phyloP scores from a whole-genome alignment of 2,888 invertebrate species.

The Rosalia funebris region DNA sequence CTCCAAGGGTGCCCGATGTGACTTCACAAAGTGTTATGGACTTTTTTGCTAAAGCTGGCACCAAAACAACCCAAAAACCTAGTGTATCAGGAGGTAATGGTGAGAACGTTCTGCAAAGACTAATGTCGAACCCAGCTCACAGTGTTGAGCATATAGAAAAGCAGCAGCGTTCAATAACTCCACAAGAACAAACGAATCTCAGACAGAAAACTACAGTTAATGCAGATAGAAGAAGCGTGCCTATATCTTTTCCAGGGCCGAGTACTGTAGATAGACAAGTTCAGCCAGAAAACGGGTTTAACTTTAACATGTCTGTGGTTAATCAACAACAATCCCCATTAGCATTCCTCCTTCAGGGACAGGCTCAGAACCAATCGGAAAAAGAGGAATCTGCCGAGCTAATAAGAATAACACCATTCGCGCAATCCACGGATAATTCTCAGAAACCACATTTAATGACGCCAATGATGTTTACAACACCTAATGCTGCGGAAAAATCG shows the following conservation, averaged over 20 bases:
- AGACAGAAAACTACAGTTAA: constrained; percentile 44
- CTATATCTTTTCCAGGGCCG: constrained; percentile 52
- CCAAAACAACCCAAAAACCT: constrained; percentile 68
- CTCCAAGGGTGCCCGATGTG: constrained; percentile 73
- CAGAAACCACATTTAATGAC: constrained; percentile 84
- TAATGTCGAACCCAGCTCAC: constrained; percentile 86
- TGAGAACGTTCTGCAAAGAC: constrained; percentile 75
- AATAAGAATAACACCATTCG: constrained; percentile 66
- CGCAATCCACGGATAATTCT: constrained; percentile 67
- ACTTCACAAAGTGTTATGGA: constrained; percentile 88
- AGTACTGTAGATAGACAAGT: constrained; percentile 39
- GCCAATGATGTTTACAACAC: constrained; percentile 84
- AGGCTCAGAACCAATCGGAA: constrained; percentile 35
- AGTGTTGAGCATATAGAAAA: constrained; percentile 90
- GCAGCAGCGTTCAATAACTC: constrained; percentile 81
- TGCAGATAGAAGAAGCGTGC: constrained; percentile 56
- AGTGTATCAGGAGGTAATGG: constrained; percentile 59
- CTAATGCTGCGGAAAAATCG: constrained; percentile 53
- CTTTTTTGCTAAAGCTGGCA: constrained; percentile 83
- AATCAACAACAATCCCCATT: constrained; percentile 46
- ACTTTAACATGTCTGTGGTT: constrained; percentile 68
- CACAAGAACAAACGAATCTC: constrained; percentile 65
- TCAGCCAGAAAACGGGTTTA: constrained; percentile 66
- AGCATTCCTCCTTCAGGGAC: constrained; percentile 53
- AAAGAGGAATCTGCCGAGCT: constrained; percentile 40